A percentile compares a stretch with the other conserved stretches of the same genome.
Evolutionary conservation across 2,113 vertebrate species (phyloP).

Genomic region (Oncorhynchus gorbuscha): DNA sequence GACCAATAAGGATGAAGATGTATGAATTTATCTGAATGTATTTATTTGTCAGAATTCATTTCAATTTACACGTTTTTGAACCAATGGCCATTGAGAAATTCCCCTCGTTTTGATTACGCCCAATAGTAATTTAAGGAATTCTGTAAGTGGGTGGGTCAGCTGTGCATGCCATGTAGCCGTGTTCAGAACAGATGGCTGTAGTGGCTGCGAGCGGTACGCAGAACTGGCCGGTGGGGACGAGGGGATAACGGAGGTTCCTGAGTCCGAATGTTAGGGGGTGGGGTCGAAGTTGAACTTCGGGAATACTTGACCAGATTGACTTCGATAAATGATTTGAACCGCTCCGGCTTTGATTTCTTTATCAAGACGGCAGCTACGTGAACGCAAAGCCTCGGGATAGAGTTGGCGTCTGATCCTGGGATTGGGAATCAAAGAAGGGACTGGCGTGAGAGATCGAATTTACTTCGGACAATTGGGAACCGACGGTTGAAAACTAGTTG

Average conservation of each 20-base stretch:
- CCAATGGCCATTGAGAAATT: slow-evolving; percentile 36
- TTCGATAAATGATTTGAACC: slow-evolving; percentile 6
- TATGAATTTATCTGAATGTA: slow-evolving; percentile 28
- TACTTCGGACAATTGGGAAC: slow-evolving; percentile 27
- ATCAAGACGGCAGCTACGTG: not conserved
- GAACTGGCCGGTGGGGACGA: slow-evolving; percentile 45
- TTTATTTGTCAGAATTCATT: slow-evolving; percentile 33
- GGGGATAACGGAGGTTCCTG: slow-evolving; percentile 29
- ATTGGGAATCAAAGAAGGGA: slow-evolving; percentile 8
- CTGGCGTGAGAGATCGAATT: not conserved
- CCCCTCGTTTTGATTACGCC: slow-evolving; percentile 37
- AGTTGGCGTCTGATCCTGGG: slow-evolving; percentile 38
- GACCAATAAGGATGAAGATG: not conserved
- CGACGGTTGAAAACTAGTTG: slow-evolving; percentile 4
- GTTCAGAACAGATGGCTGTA: slow-evolving; percentile 65
- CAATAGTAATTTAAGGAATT: slow-evolving; percentile 35
- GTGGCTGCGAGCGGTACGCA: slow-evolving; percentile 18
- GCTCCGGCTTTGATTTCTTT: not conserved
- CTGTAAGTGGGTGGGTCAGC: slow-evolving; percentile 44
- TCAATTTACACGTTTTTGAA: slow-evolving; percentile 16
- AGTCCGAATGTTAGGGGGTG: not conserved
- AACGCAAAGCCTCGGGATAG: slow-evolving; percentile 62
- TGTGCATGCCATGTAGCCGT: slow-evolving; percentile 34
- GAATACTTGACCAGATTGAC: not conserved
- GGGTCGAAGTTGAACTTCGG: slow-evolving; percentile 16